Percentiles rank a stretch among this genome's conserved stretches.
These are phyloP conservation scores for Hapalemur alaotrensis DNA, from an alignment of 2,797 vertebrate species.

Conservation along the genomic window DNA sequence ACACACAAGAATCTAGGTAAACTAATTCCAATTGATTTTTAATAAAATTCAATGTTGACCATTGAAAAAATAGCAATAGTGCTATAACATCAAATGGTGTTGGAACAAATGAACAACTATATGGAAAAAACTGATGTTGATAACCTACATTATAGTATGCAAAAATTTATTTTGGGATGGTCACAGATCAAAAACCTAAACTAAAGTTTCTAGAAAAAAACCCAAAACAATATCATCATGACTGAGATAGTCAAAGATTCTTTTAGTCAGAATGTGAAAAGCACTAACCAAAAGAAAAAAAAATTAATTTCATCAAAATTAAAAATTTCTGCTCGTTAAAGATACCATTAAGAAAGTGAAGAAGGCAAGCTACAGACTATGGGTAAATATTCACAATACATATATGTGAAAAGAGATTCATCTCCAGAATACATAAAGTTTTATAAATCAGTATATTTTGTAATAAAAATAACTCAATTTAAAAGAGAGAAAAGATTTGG, in stretches of 20 bases:
- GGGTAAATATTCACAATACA: not conserved
- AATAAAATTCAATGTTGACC: not conserved
- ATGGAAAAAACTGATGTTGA: not conserved
- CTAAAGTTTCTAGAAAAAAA: not conserved
- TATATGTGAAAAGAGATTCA: not conserved
- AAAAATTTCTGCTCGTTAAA: not conserved
- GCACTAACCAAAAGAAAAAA: not conserved
- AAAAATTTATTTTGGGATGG: not conserved
- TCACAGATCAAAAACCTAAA: not conserved
- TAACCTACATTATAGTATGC: not conserved
- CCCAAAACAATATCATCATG: not conserved
- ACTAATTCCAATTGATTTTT: constrained; percentile 17
- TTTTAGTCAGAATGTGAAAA: not conserved
- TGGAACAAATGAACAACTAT: not conserved
- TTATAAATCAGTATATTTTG: not conserved
- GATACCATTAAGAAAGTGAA: not conserved
- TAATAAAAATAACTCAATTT: not conserved
- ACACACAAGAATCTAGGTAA: not conserved
- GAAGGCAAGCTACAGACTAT: not conserved
- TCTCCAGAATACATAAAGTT: constrained; percentile 21
- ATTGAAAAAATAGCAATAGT: not conserved
- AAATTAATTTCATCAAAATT: not conserved
- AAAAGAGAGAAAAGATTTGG: not conserved
- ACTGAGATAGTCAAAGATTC: not conserved
- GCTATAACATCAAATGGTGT: not conserved